Evolutionary conservation across 2,113 vertebrate genomes (phyloP).

Genomic region (Pterophyllum scalare): DNA sequence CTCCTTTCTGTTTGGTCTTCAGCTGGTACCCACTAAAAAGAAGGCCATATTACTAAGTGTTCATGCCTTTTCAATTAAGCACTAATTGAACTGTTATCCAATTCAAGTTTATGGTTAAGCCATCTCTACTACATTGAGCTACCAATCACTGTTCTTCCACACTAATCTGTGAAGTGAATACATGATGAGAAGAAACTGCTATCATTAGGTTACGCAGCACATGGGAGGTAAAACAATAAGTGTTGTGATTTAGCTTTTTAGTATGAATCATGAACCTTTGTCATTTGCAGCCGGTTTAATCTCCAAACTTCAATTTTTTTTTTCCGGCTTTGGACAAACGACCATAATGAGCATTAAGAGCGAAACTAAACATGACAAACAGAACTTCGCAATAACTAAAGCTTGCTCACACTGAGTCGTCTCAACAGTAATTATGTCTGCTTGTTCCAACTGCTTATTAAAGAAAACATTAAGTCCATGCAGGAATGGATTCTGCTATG

Average conservation of each 20-base stretch:
- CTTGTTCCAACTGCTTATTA: neutral
- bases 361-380: neutral
- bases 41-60: slow-evolving; percentile 22
- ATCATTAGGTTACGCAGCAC: slow-evolving; percentile 6
- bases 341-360: neutral
- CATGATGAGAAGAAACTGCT: neutral
- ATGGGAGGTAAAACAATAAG: slow-evolving; percentile 6
- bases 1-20: slow-evolving; percentile 3
- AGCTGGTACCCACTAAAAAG: neutral
- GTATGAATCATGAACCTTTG: neutral
- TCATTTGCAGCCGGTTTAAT: neutral
- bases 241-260: slow-evolving; percentile 9
- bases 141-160: slow-evolving; percentile 12
- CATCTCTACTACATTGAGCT: slow-evolving; percentile 27
- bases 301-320: neutral
- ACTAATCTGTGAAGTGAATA: neutral
- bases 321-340: neutral
- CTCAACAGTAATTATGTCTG: neutral
- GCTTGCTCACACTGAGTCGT: neutral
- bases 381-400: neutral
- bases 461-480: neutral
- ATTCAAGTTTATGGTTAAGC: slow-evolving; percentile 39
- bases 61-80: slow-evolving; percentile 27
- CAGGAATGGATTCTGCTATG: neutral
- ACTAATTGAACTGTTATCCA: slow-evolving; percentile 42